Conservation (phyloP, 92 coral and sea anemone genomes). For the Siderastrea radians region DNA sequence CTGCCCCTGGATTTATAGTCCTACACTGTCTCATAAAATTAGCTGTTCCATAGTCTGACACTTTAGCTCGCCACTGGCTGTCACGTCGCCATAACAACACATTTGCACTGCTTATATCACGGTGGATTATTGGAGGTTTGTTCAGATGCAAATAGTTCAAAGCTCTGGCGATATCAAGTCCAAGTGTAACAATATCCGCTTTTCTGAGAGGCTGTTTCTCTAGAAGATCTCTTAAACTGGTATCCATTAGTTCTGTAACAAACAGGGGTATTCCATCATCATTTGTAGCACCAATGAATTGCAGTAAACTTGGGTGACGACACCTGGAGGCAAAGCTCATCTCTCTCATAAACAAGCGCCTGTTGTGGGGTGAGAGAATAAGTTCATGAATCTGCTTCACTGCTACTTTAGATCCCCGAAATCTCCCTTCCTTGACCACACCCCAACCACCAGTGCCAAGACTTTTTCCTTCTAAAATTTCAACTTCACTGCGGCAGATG, state of each 20-base stretch:
- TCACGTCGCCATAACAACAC: conserved; percentile 96
- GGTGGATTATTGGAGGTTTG: conserved; percentile 96
- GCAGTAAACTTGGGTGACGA: conserved; percentile 93
- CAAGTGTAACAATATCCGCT: conserved; percentile 72
- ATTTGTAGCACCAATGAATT: conserved; percentile 95
- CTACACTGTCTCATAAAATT: conserved; percentile 96
- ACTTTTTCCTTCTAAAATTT: conserved; percentile 54
- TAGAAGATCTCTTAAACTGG: conserved; percentile 78
- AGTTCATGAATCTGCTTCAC: conserved; percentile 94
- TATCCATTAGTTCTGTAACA: conserved; percentile 92
- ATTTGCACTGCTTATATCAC: conserved; percentile 96
- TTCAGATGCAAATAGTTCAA: conserved; percentile 92
- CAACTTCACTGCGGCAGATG: conserved; percentile 86
- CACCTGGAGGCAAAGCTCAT: conserved; percentile 95
- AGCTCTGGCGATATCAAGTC: conserved; percentile 85
- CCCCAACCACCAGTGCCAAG: conserved; percentile 97
- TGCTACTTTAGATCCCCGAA: conserved; percentile 92
- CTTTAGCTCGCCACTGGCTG: conserved; percentile 90
- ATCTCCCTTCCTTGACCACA: conserved; percentile 84
- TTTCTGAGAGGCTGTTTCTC: conserved; percentile 78
- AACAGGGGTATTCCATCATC: conserved; percentile 88
- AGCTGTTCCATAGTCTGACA: conserved; percentile 97
- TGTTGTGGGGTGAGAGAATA: conserved; percentile 92
- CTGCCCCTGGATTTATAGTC: conserved; percentile 91
- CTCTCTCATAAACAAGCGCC: conserved; percentile 92